A percentile compares a stretch with the other conserved stretches of the same genome.
phyloP scores from a whole-genome alignment of 2,797 vertebrate genomes.

The Premnoplex brunnescens region DNA sequence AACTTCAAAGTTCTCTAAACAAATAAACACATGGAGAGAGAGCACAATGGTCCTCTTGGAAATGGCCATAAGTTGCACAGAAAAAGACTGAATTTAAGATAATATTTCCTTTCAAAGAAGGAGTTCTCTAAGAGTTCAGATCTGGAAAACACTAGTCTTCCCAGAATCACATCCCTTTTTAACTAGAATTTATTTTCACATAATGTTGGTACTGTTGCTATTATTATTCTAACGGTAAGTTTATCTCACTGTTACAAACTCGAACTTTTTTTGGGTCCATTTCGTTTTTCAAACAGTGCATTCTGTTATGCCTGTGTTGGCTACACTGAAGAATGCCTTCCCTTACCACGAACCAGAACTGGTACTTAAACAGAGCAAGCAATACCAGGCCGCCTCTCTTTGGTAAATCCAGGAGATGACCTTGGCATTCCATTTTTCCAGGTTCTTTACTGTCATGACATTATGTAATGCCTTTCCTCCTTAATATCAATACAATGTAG shows the following conservation, averaged over 20 bases:
- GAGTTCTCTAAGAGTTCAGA: not conserved
- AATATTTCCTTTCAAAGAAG: not conserved
- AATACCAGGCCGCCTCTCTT: not conserved
- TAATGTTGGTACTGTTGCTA: not conserved
- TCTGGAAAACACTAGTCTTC: not conserved
- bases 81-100: not conserved
- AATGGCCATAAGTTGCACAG: not conserved
- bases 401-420: not conserved
- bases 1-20: not conserved
- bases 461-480: not conserved
- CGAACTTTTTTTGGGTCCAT: not conserved
- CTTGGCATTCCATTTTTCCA: not conserved
- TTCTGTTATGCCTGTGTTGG: not conserved
- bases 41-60: not conserved
- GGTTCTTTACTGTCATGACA: not conserved
- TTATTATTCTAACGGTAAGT: not conserved
- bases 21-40: not conserved
- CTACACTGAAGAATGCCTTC: not conserved
- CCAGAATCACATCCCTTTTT: not conserved
- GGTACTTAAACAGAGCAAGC: fast-evolving
- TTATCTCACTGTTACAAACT: not conserved
- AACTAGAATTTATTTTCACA: not conserved
- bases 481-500: not conserved
- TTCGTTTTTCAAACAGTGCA: not conserved
- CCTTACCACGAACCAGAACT: not conserved